Evolutionary conservation across 1,140 invertebrate species (phyloP).

Genomic region (Chlorops oryzae): DNA sequence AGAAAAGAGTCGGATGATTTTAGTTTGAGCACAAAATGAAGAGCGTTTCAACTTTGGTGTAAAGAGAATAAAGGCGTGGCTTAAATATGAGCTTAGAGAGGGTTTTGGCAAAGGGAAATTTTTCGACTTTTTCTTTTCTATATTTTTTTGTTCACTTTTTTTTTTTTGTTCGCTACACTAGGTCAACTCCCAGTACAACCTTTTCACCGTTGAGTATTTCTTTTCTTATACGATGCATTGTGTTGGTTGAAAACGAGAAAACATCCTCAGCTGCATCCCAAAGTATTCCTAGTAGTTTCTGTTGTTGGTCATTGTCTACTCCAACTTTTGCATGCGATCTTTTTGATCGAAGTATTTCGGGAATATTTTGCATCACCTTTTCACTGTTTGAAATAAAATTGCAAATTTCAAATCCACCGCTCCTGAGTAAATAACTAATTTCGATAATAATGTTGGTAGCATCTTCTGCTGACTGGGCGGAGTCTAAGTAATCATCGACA

Average conservation of each 20-base stretch:
- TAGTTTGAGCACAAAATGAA: too few species aligned
- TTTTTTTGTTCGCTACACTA: too few species aligned
- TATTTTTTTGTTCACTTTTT: too few species aligned
- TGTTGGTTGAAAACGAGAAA: background rate
- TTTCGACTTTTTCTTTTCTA: too few species aligned
- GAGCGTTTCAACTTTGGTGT: too few species aligned
- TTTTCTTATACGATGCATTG: background rate
- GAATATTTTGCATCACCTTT: background rate
- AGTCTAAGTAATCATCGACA: constrained; percentile 44
- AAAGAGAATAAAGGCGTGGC: too few species aligned
- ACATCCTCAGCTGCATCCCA: background rate
- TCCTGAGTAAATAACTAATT: background rate
- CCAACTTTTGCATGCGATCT: background rate
- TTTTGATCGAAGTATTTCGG: background rate
- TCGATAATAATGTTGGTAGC: constrained; percentile 21
- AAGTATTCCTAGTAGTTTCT: background rate
- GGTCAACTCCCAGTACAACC: too few species aligned
- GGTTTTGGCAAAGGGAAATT: too few species aligned
- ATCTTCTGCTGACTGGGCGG: constrained; percentile 18
- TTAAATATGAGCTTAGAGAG: too few species aligned
- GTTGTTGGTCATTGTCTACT: background rate
- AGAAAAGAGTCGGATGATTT: too few species aligned
- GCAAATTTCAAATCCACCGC: background rate
- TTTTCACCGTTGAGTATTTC: background rate
- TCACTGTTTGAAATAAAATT: background rate